Evolutionary conservation across 2,797 vertebrate species (phyloP), one percentile per base, ranked within the genome.

Genomic region (Mus minutoides): DNA sequence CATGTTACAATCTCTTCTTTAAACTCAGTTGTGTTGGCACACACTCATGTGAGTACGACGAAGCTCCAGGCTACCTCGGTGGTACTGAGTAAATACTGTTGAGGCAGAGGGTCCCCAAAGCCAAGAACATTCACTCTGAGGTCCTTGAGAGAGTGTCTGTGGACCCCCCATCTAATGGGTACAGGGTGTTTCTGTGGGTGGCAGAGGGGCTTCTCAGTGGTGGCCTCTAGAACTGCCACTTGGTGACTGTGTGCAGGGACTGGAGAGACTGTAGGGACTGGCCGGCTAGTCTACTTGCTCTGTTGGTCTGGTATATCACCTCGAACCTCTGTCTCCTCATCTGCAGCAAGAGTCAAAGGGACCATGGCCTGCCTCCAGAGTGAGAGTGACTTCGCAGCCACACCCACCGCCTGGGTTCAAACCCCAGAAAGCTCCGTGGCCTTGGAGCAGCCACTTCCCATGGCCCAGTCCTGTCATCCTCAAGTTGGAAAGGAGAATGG

Each of bases 351-450:
- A 26, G 10, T 60, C 40, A 4, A 2, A 1, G 4, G 4, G 40
- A 40, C 64, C 13, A 3, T 1, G 77, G 19, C 1, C 22, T 56
- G 82, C 67, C 2, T 0, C 49, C 31, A 4, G 0, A 3, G 49
- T 6, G n/a, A 54, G 22, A 54, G 58, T 22, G 24, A 73, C 4
- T 19, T 43, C 49, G n/a, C 0, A 13, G 21, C 49, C 89, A 76
- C 19, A 43, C 6, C 3, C 19, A 43, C 6, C 3, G 14, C 76
- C 14, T 56, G 40, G 40, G 62, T 11, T 89, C 80, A 64, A 19
- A 46, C 43, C 64, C 46, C 26, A 13, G 49, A 5, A n/a, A 34
- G 69, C 29, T 62, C 37, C 6, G 31, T 12, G 54, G 40, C 73
- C 67, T 43, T 26, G 6, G 58, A 26, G 13, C 71, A 86, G 54